phyloP scores from a whole-genome alignment of 2,797 vertebrate species.

The Rhynchonycteris naso region DNA sequence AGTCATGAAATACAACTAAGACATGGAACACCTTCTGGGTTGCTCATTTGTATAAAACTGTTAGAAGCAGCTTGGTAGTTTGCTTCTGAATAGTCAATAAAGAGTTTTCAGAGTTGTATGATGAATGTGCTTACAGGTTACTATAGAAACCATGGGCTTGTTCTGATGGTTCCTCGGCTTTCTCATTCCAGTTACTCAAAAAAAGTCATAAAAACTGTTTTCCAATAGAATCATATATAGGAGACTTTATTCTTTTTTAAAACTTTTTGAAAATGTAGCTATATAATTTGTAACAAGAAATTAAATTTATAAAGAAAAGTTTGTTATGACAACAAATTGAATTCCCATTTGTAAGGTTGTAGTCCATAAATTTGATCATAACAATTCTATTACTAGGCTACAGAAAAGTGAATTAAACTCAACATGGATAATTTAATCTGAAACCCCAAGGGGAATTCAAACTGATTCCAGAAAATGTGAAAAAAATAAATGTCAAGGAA shows the following conservation, averaged over 20 bases:
- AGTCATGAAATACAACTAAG: constrained; percentile 30
- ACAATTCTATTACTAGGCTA: constrained; percentile 11
- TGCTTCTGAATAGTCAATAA: constrained; percentile 33
- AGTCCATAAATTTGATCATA: constrained; percentile 50
- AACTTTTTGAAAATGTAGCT: constrained; percentile 44
- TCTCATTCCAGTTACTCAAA: neutral
- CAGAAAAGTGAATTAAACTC: constrained; percentile 53
- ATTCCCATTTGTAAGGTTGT: constrained; percentile 30
- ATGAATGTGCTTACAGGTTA: neutral
- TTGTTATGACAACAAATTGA: constrained; percentile 38
- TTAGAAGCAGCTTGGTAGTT: constrained; percentile 16
- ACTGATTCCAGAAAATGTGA: neutral
- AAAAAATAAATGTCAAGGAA: constrained; percentile 37
- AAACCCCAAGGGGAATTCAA: constrained; percentile 49
- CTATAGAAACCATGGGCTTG: neutral
- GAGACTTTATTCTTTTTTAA: neutral
- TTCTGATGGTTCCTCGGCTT: neutral
- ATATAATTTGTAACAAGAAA: constrained; percentile 40
- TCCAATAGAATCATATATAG: neutral
- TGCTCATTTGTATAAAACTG: neutral
- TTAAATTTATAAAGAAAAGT: constrained; percentile 47
- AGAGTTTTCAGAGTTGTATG: neutral
- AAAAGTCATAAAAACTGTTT: neutral
- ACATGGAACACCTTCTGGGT: neutral
- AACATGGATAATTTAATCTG: constrained; percentile 52